phyloP scores from a whole-genome alignment of 2,888 invertebrate genomes.

The Pristionchus mayeri region DNA sequence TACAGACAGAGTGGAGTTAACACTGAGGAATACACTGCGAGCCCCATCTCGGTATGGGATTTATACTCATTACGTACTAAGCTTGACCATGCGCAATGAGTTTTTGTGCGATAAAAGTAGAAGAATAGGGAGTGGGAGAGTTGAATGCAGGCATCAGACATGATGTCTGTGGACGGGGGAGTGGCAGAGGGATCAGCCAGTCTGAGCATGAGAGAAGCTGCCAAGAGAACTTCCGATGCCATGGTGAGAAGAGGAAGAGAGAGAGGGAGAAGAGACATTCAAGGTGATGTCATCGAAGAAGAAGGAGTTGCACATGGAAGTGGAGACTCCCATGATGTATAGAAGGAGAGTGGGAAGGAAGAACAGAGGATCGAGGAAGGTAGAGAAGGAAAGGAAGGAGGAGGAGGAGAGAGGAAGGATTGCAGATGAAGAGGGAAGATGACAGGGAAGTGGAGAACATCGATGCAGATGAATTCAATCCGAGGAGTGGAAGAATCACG shows the following conservation, averaged over 20 bases:
- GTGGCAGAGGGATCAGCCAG: slow-evolving; percentile 47
- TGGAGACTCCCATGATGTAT: background rate
- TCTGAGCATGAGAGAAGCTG: slow-evolving; percentile 11
- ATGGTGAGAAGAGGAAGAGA: background rate
- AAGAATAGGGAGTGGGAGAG: background rate
- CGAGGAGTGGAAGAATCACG: background rate
- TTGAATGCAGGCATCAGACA: background rate
- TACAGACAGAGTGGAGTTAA: slow-evolving; percentile 34
- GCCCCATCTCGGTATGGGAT: background rate
- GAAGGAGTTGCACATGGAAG: slow-evolving; percentile 20
- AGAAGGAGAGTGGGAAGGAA: slow-evolving; percentile 45
- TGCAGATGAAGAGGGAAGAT: background rate
- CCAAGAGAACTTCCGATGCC: slow-evolving; percentile 33
- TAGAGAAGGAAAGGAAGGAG: background rate
- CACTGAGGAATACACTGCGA: slow-evolving; percentile 9
- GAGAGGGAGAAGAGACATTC: background rate
- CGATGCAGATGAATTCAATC: background rate
- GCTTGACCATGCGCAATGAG: too few species aligned
- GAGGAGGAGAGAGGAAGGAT: background rate
- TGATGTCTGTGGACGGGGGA: slow-evolving; percentile 33
- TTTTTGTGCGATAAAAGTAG: background rate
- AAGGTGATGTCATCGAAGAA: slow-evolving; percentile 36
- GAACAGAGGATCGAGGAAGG: slow-evolving; percentile 26
- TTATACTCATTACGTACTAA: too few species aligned
- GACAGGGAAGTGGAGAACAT: background rate